These are phyloP conservation scores for Nothoprocta perdicaria DNA, from an alignment of 2,113 vertebrate genomes.

Conservation along the genomic window DNA sequence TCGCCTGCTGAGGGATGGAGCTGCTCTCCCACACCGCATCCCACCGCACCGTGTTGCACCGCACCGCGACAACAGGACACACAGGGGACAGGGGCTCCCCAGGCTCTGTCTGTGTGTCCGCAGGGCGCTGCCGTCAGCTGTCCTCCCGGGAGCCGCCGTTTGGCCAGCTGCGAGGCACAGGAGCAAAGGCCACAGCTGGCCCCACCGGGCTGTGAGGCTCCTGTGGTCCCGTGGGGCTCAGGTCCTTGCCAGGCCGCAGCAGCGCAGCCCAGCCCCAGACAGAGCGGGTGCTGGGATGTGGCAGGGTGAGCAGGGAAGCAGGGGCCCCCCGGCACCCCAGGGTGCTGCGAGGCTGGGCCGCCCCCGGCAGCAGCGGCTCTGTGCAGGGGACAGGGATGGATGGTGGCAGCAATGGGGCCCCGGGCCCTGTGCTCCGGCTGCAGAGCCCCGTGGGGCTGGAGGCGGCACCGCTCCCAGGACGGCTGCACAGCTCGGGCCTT, in stretches of 20 bases:
- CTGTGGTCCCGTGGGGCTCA: no score
- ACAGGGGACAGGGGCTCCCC: rapidly evolving
- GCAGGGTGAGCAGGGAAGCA: not conserved
- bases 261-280: not conserved
- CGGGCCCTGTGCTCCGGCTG: not conserved
- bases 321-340: rapidly evolving
- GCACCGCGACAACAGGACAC: not conserved
- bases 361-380: not conserved
- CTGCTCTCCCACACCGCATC: not conserved
- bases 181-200: no score
- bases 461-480: rapidly evolving
- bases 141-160: no score
- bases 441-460: not conserved
- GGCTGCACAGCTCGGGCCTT: not conserved
- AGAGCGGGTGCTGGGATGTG: not conserved
- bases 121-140: no score
- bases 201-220: no score
- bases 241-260: not conserved
- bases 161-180: no score
- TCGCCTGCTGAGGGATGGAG: conserved; percentile 4
- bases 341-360: not conserved
- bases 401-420: not conserved
- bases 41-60: no score
- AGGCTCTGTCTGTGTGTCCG: not conserved
- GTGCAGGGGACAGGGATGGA: not conserved